Conservation (phyloP, 2,888 invertebrate species). For the Halictus ligatus region DNA sequence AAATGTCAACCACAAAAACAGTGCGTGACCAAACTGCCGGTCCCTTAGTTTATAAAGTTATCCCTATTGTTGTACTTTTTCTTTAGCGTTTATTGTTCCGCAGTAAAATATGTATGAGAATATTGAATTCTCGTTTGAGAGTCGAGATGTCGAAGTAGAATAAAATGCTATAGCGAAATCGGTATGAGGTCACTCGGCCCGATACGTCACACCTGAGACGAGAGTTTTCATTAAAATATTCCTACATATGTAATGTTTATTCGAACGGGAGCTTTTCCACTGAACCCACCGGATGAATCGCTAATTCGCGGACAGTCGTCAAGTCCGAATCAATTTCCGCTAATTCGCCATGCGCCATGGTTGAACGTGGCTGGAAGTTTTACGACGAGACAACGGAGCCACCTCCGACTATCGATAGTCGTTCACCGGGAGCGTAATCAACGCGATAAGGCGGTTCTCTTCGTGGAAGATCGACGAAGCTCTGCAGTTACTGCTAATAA, state of each 20-base stretch:
- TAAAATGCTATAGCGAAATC: no score
- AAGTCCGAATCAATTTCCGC: conserved; percentile 27
- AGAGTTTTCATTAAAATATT: no score
- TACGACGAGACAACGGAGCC: neutral
- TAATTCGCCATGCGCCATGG: conserved; percentile 15
- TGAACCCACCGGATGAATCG: neutral
- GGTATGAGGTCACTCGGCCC: no score
- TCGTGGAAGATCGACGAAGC: neutral
- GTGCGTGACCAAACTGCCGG: no score
- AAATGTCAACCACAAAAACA: no score
- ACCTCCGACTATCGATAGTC: neutral
- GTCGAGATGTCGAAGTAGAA: no score
- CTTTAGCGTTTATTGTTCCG: no score
- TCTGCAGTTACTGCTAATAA: conserved; percentile 11
- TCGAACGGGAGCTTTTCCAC: neutral
- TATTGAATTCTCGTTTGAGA: no score
- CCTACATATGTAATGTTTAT: neutral
- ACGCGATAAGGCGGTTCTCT: neutral
- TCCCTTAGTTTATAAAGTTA: no score
- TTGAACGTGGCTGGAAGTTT: conserved; percentile 30
- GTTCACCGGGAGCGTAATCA: neutral
- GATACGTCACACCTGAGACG: no score
- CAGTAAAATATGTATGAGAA: no score
- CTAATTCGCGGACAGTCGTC: conserved; percentile 20
- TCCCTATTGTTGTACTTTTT: no score